Base-by-base conservation (phyloP, 2,113 vertebrate genomes). In the Panthera leo region DNA sequence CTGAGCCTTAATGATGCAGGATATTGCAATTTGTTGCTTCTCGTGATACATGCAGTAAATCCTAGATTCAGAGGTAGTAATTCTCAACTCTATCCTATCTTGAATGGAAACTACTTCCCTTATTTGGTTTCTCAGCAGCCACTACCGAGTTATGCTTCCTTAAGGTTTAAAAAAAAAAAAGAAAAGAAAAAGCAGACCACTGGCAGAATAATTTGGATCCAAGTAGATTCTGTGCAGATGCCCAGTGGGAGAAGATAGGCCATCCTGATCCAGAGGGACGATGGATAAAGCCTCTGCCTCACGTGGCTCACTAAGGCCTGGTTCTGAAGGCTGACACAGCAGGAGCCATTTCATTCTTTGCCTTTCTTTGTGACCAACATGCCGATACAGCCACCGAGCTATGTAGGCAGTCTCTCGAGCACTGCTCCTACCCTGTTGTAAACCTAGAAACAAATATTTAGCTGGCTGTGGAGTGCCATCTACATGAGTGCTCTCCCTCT, bases 361-460 rank as follows among this genome's bases (percentile, higher is more conserved):
- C 75, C 11, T 91, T 76, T 83, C 95, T 95, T 93, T 94, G 88
- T 91, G 71, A 84, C 87, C 71, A 5, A 23, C 85, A 1, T 45
- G 65, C 88, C 6, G 3, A 19, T 36, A 34, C 93, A 45, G 14
- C 7, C 31, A 1, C 79, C 9, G 34, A 45, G 83, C 83, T 58
- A 4, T 58, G 34, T 14, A 51, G 91, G 83, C 61, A 5, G 61
- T 27, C 68, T 86, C 58, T 75, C 21, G 12, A 79, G 80, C 89
- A 36, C 95, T 31, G 58, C 78, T 65, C 85, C 92, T 55, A 12
- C 78, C 73, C 92, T 6, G 55, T 25, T n/a, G 73, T 89, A 94
- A 97, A 91, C 97, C 96, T 82, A 89, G 97, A 98, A 97, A 93
- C 97, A 97, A 97, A 98, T 96, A 97, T 97, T 98, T 96, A 96